Evolutionary conservation across 2,113 vertebrate species (phyloP).

Genomic region (Sturnira hondurensis): DNA sequence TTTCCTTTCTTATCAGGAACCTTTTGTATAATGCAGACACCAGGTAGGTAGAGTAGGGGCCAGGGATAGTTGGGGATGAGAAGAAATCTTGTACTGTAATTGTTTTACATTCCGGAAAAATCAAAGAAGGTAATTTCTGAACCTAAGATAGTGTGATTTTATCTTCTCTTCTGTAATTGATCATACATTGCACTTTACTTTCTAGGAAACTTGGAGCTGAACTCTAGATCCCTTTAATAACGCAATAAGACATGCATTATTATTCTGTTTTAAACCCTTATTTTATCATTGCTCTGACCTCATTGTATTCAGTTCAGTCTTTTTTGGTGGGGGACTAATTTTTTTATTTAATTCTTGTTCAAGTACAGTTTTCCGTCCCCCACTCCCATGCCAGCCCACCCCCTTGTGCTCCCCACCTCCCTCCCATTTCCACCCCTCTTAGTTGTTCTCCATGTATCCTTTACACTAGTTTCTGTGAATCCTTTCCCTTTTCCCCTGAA

Average conservation of each 20-base stretch:
- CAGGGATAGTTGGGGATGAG: background rate
- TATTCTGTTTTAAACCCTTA: background rate
- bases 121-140: background rate
- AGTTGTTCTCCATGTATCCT: too few relatives aligned
- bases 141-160: background rate
- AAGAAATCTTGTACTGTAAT: background rate
- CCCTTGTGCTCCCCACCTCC: too few relatives aligned
- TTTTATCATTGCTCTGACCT: background rate
- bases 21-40: background rate
- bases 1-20: background rate
- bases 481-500: too few relatives aligned
- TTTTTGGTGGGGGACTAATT: too few relatives aligned
- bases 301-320: background rate
- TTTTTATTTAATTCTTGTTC: too few relatives aligned
- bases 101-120: background rate
- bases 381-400: too few relatives aligned
- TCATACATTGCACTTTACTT: background rate
- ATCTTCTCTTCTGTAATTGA: background rate
- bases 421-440: too few relatives aligned
- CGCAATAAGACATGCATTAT: background rate
- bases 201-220: background rate
- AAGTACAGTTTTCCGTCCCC: too few relatives aligned
- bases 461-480: too few relatives aligned
- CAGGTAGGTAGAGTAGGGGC: background rate
- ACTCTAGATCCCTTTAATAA: background rate